Evolutionary conservation across 92 coral and sea anemone species (phyloP).

Genomic region (Paramuricea clavata): DNA sequence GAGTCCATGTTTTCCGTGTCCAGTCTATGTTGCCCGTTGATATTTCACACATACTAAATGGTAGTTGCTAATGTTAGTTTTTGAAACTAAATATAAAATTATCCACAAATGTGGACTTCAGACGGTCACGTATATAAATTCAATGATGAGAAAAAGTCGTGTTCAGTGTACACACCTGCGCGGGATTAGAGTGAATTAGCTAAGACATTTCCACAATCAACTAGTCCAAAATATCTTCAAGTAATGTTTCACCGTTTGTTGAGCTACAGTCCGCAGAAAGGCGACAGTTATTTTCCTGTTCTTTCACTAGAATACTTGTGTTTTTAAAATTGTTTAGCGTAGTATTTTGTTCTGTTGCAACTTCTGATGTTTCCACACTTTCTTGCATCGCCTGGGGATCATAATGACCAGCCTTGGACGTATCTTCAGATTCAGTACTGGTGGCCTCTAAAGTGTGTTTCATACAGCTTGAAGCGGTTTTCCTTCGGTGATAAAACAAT

Average conservation of each 20-base stretch:
- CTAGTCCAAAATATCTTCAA: conserved; percentile 7
- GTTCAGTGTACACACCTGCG: not conserved
- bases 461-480: conserved; percentile 3
- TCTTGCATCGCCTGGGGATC: not conserved
- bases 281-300: not conserved
- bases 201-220: not conserved
- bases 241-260: not conserved
- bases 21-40: too few species aligned
- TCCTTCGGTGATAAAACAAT: conserved; percentile 87
- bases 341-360: not conserved
- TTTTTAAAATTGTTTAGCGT: not conserved
- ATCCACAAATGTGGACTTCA: too few species aligned
- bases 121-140: too few species aligned
- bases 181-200: not conserved
- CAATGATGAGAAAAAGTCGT: not conserved
- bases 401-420: not conserved
- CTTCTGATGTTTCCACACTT: not conserved
- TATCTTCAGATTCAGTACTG: not conserved
- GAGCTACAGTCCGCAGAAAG: not conserved
- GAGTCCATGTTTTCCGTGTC: too few species aligned
- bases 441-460: not conserved
- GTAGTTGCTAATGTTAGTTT: not conserved
- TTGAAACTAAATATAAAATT: not conserved
- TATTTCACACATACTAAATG: not conserved
- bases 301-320: not conserved